Evolutionary conservation across 2,113 vertebrate genomes (phyloP).

Genomic region (Craseonycteris thonglongyai): DNA sequence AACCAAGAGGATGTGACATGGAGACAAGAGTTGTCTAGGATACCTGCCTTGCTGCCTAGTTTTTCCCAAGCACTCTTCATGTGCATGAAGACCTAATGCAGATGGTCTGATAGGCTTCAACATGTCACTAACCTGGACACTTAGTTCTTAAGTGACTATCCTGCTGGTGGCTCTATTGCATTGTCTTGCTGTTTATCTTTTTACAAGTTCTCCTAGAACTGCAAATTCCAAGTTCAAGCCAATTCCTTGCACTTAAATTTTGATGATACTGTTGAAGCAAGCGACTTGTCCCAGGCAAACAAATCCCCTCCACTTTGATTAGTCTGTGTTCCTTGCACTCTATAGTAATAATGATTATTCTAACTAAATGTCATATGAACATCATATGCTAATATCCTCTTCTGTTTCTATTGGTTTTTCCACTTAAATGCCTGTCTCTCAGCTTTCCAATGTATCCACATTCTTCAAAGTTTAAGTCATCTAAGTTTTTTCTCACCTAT

Average conservation of each 20-base stretch:
- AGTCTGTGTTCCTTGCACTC: neutral
- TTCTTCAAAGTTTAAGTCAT: neutral
- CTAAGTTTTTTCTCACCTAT: neutral
- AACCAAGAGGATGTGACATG: neutral
- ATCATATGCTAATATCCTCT: neutral
- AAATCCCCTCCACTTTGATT: neutral
- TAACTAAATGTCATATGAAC: neutral
- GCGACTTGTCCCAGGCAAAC: neutral
- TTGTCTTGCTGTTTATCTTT: neutral
- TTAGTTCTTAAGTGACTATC: neutral
- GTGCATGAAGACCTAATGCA: neutral
- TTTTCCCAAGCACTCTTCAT: neutral
- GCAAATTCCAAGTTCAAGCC: no score
- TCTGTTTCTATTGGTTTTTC: neutral
- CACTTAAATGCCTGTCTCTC: neutral
- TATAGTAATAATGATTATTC: neutral
- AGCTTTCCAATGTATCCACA: neutral
- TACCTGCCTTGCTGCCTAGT: neutral
- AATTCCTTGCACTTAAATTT: neutral
- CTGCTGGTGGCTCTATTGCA: neutral
- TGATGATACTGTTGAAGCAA: neutral
- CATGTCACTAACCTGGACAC: neutral
- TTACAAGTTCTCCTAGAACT: neutral
- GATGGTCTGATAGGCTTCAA: neutral
- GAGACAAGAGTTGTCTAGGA: neutral